Conservation (phyloP, 2,797 vertebrate species). For the Artibeus lituratus region DNA sequence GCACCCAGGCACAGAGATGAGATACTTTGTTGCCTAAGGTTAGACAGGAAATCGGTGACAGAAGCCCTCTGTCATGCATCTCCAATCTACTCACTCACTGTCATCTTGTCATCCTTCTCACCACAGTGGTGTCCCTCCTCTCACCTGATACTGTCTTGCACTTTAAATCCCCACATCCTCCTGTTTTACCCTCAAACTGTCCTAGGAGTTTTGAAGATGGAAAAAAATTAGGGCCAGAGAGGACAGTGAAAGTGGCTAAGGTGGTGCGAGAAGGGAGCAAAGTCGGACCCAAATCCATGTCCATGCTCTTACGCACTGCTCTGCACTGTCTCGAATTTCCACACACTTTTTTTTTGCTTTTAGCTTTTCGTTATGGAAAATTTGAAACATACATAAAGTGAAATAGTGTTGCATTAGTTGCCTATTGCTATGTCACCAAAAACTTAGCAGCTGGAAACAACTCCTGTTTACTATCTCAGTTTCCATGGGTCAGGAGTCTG, state of each 20-base stretch:
- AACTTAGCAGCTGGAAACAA: neutral
- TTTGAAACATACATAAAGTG: neutral
- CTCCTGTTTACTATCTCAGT: neutral
- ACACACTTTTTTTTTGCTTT: neutral
- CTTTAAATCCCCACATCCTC: neutral
- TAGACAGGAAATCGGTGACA: neutral
- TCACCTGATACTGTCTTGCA: neutral
- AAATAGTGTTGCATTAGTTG: neutral
- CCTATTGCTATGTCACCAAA: neutral
- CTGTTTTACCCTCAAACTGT: neutral
- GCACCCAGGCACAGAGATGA: neutral
- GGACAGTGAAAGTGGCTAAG: neutral
- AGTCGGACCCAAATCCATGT: neutral
- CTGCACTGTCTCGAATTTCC: neutral
- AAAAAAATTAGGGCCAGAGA: neutral
- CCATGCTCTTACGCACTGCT: accelerated
- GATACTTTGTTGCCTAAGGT: neutral
- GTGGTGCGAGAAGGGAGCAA: accelerated
- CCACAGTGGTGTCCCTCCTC: neutral
- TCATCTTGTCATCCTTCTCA: neutral
- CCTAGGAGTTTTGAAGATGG: neutral
- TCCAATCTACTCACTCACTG: neutral
- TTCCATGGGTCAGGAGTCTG: neutral
- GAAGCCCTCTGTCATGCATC: neutral
- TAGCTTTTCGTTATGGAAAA: neutral